A percentile compares a stretch with the other conserved stretches of the same genome.
phyloP scores from a whole-genome alignment of 2,888 invertebrate genomes.

The Amiota communis region DNA sequence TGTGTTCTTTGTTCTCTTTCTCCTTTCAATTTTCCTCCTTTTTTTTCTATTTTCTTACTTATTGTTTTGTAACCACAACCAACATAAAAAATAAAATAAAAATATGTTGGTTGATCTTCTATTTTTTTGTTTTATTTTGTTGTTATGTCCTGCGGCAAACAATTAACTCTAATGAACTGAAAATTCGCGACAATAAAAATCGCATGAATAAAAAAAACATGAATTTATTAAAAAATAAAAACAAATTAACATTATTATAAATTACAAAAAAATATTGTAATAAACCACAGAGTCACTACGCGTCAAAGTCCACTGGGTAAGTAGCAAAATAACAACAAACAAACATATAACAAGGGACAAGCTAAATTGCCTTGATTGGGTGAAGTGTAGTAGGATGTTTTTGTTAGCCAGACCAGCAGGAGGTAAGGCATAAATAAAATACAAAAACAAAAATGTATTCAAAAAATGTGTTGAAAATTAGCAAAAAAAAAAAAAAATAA shows the following conservation, averaged over 20 bases:
- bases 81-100: slow-evolving; percentile 37
- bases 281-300: slow-evolving; percentile 61
- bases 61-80: slow-evolving; percentile 26
- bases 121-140: slow-evolving; percentile 46
- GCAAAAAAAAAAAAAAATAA: neutral
- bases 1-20: neutral
- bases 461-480: neutral
- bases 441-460: neutral
- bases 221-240: slow-evolving; percentile 36
- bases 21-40: neutral
- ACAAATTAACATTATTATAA: slow-evolving; percentile 26
- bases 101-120: neutral
- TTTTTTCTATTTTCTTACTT: neutral
- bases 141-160: slow-evolving; percentile 51
- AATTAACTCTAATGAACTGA: slow-evolving; percentile 62
- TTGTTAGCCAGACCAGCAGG: neutral
- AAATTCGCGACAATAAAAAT: slow-evolving; percentile 47
- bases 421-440: neutral
- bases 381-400: neutral
- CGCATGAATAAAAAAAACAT: slow-evolving; percentile 32
- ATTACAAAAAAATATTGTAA: slow-evolving; percentile 32
- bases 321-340: slow-evolving; percentile 42
- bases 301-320: slow-evolving; percentile 71
- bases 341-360: too few species aligned
- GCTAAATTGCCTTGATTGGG: neutral